Conservation (phyloP, 2,888 invertebrate species). For the Elgonia sp. region DNA sequence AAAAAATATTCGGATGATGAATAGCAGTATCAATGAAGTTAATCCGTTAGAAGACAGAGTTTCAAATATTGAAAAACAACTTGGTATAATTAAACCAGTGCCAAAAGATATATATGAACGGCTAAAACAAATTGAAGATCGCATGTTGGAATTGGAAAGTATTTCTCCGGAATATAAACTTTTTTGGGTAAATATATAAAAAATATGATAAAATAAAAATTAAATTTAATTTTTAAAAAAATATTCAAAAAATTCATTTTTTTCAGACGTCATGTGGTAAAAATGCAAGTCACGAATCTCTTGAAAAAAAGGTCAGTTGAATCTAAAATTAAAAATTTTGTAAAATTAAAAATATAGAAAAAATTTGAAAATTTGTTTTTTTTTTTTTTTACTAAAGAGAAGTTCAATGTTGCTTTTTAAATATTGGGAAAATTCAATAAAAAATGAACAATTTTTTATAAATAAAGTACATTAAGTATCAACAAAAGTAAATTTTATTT, state of each 20-base stretch:
- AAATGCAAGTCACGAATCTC: too few species aligned
- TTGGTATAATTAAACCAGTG: slow-evolving; percentile 88
- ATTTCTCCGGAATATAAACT: slow-evolving; percentile 93
- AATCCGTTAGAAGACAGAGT: slow-evolving; percentile 91
- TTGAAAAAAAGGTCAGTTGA: too few species aligned
- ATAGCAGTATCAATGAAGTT: slow-evolving; percentile 80
- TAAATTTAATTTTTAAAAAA: too few species aligned
- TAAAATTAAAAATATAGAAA: background rate
- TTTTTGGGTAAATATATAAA: slow-evolving; percentile 29
- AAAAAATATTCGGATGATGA: slow-evolving; percentile 66
- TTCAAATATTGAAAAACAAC: slow-evolving; percentile 89
- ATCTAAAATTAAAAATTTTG: too few species aligned
- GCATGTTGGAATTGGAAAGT: slow-evolving; percentile 91
- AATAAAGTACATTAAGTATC: too few species aligned
- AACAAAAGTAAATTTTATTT: background rate
- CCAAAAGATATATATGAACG: slow-evolving; percentile 90
- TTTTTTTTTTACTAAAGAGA: too few species aligned
- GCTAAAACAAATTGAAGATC: slow-evolving; percentile 92
- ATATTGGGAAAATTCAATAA: too few species aligned
- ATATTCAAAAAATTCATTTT: too few species aligned
- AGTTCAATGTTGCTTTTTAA: too few species aligned
- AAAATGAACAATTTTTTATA: background rate
- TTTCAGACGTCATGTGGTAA: too few species aligned
- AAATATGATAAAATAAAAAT: background rate
- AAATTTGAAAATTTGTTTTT: background rate